Evolutionary conservation across 2,888 invertebrate species (phyloP), one percentile per base, ranked within the genome.

Genomic region (Lasioglossum zephyrum): DNA sequence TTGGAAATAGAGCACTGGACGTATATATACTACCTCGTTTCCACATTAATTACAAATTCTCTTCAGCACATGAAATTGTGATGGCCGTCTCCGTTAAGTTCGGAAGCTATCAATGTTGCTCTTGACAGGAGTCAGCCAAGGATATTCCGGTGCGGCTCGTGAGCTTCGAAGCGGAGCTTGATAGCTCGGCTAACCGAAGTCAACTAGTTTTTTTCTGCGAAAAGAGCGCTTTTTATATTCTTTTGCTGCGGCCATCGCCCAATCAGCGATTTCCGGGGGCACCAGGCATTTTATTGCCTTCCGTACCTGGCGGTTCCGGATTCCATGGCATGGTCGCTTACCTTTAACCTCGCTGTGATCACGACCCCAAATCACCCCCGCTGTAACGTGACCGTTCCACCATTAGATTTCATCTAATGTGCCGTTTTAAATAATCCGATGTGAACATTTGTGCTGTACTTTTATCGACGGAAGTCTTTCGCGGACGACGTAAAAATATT

Each of bases 301-400:
- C 69, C 69, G 69, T 69, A 41, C 69, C 69, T 69, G 39, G 39
- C 69, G 39, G 69, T 69, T 69, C 69, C 69, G n/a, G 69, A 69
- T 41, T 39, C 39, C 69, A 69, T 69, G 39, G 3, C 36, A 69
- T 39, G 69, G 39, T 69, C 39, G 69, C 69, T 41, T 69, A 69
- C 69, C 69, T 69, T 69, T 69, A 39, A 69, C 69, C 69, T 36
- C 11, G 4, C 69, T 4, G 36, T 39, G 39, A 36, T 69, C 69
- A 69, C 39, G 69, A 36, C 69, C 22, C 39, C 39, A 53, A 66
- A 31, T 18, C 66, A 31, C 31, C 36, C 66, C 39, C 4, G 39
- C 39, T n/a, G 39, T 69, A 22, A 41, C 69, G 39, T 41, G 69
- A 69, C 39, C 39, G 39, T 39, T 69, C 36, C 36, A 13, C 66